phyloP scores from a whole-genome alignment of 1,140 invertebrate genomes.

The Reticulitermes speratus region DNA sequence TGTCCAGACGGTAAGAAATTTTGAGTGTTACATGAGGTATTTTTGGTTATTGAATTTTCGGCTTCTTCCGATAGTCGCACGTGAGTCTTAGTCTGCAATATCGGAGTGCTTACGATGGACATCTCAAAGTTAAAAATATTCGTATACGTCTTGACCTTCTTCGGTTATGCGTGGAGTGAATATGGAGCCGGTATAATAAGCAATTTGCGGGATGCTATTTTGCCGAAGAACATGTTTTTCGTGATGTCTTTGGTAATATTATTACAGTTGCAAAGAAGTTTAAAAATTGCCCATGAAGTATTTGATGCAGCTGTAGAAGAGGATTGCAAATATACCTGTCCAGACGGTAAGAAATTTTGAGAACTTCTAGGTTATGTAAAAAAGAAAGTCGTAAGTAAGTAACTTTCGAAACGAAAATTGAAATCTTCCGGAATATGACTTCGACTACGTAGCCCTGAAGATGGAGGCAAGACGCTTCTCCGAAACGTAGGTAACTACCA shows the following conservation, averaged over 20 bases:
- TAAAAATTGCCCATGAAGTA: constrained; percentile 72
- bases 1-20: constrained; percentile 65
- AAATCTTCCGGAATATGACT: too few relatives aligned
- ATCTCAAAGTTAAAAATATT: constrained; percentile 72
- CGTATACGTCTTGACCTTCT: constrained; percentile 71
- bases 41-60: background rate
- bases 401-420: too few relatives aligned
- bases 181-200: constrained; percentile 71
- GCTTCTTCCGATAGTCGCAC: background rate
- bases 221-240: constrained; percentile 71
- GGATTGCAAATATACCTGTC: constrained; percentile 73
- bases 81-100: background rate
- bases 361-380: too few relatives aligned
- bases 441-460: too few relatives aligned
- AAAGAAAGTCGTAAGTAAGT: too few relatives aligned
- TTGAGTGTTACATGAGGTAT: too few relatives aligned
- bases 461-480: too few relatives aligned
- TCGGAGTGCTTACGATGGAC: constrained; percentile 53
- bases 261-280: constrained; percentile 75
- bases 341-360: constrained; percentile 55
- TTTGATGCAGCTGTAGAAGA: constrained; percentile 83
- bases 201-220: constrained; percentile 76
- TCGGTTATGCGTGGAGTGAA: constrained; percentile 75
- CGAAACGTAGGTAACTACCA: too few relatives aligned
- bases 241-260: constrained; percentile 70